These are phyloP conservation scores for Sarcophaga rosellei DNA, from an alignment of 2,888 invertebrate species.

Conservation along the genomic window DNA sequence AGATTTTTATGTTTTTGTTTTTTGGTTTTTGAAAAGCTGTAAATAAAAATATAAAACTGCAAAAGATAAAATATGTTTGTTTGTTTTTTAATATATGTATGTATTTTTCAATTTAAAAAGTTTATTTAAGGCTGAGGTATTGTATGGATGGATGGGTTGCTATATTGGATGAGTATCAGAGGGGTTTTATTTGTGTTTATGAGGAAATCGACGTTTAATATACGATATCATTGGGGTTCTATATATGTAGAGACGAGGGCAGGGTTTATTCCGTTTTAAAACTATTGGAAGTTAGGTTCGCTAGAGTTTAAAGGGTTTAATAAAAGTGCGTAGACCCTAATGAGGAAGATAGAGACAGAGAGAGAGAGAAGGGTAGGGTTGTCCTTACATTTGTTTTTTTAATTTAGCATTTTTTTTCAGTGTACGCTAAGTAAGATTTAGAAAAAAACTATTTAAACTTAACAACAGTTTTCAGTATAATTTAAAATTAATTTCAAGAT, in stretches of 20 bases:
- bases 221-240: background rate
- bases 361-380: background rate
- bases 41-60: constrained; percentile 51
- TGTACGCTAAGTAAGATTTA: constrained; percentile 59
- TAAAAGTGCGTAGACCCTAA: background rate
- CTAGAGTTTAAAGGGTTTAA: background rate
- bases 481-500: no score
- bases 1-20: constrained; percentile 26
- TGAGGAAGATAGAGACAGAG: background rate
- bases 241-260: background rate
- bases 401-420: background rate
- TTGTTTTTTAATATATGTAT: background rate
- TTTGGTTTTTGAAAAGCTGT: constrained; percentile 43
- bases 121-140: constrained; percentile 18
- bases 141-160: background rate
- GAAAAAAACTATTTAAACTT: background rate
- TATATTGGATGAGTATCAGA: constrained; percentile 2
- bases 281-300: background rate
- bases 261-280: background rate
- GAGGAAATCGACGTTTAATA: constrained; percentile 53
- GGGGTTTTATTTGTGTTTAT: constrained; percentile 23
- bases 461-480: no score
- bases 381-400: background rate
- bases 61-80: constrained; percentile 5
- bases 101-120: background rate